Conservation (phyloP, 1,140 invertebrate species). For the Oryzaephilus surinamensis region DNA sequence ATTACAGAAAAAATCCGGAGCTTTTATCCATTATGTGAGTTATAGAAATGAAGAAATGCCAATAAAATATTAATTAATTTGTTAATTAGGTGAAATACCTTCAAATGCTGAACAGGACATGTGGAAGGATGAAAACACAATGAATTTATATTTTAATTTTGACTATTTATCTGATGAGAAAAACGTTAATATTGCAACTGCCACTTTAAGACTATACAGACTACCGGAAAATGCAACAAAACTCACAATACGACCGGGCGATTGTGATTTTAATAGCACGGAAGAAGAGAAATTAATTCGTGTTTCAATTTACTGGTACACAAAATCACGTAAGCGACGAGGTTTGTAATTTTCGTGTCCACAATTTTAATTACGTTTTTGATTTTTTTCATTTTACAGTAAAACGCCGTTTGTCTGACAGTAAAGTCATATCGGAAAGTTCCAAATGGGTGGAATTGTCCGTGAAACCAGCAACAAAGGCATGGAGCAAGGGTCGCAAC, state of each 20-base stretch:
- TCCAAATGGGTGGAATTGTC: constrained; percentile 28
- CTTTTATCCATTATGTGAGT: constrained; percentile 31
- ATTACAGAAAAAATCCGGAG: constrained; percentile 29
- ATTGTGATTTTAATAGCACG: constrained; percentile 25
- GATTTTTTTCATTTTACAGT: constrained; percentile 16
- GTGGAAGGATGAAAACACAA: constrained; percentile 40
- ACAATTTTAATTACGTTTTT: not conserved
- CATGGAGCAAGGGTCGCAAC: constrained; percentile 39
- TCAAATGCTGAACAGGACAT: constrained; percentile 43
- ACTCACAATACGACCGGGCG: constrained; percentile 14
- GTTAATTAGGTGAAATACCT: constrained; percentile 40
- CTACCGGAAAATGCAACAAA: constrained; percentile 36
- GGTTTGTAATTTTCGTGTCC: constrained; percentile 33
- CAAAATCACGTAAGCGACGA: constrained; percentile 43
- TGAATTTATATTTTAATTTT: constrained; percentile 48
- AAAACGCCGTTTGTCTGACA: constrained; percentile 27
- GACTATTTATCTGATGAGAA: constrained; percentile 37
- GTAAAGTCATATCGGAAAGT: constrained; percentile 26
- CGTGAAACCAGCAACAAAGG: constrained; percentile 24
- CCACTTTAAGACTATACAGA: constrained; percentile 45
- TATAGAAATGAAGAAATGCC: not conserved
- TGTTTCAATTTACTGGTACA: constrained; percentile 52
- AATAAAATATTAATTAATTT: constrained; percentile 1
- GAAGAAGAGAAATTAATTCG: constrained; percentile 44
- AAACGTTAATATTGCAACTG: constrained; percentile 39